A percentile compares a stretch with the other conserved stretches of the same genome.
phyloP scores from a whole-genome alignment of 2,888 invertebrate genomes.

The Eristalis arbustorum region DNA sequence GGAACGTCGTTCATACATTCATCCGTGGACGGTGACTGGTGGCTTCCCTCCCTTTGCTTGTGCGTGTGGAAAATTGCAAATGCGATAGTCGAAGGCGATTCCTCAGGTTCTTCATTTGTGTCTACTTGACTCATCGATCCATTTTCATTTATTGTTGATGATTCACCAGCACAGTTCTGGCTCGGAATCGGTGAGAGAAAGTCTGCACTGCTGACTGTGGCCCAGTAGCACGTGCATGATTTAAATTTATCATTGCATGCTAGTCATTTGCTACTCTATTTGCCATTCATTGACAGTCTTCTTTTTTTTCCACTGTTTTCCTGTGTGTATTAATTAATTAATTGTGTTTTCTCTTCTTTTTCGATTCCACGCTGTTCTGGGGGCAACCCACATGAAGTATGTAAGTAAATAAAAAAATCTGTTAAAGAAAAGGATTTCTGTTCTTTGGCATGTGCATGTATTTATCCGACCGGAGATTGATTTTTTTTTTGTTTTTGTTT shows the following conservation, averaged over 20 bases:
- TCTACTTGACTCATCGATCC: slow-evolving; percentile 15
- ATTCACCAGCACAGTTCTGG: slow-evolving; percentile 36
- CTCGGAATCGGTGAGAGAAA: slow-evolving; percentile 47
- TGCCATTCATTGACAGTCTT: neutral
- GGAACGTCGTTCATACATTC: neutral
- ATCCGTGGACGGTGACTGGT: neutral
- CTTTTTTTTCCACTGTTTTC: neutral
- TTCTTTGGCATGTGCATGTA: neutral
- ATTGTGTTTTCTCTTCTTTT: slow-evolving; percentile 44
- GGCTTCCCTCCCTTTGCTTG: neutral
- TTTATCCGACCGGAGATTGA: neutral
- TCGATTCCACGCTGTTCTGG: slow-evolving; percentile 27
- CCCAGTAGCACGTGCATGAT: slow-evolving; percentile 28
- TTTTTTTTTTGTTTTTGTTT: neutral
- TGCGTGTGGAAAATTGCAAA: slow-evolving; percentile 1
- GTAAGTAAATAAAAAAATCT: slow-evolving; percentile 45
- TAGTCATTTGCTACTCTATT: slow-evolving; percentile 1
- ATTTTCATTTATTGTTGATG: slow-evolving; percentile 26
- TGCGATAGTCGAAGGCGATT: slow-evolving; percentile 4
- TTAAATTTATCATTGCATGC: slow-evolving; percentile 43
- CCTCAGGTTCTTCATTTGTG: neutral
- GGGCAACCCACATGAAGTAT: slow-evolving; percentile 46
- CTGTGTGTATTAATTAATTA: neutral
- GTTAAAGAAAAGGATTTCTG: neutral
- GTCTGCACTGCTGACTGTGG: neutral